Evolutionary conservation across 37 sponge, comb jelly and placozoan genomes (phyloP), one percentile per base, ranked within the genome.

Genomic region (Chondrilla cf. caribensis): DNA sequence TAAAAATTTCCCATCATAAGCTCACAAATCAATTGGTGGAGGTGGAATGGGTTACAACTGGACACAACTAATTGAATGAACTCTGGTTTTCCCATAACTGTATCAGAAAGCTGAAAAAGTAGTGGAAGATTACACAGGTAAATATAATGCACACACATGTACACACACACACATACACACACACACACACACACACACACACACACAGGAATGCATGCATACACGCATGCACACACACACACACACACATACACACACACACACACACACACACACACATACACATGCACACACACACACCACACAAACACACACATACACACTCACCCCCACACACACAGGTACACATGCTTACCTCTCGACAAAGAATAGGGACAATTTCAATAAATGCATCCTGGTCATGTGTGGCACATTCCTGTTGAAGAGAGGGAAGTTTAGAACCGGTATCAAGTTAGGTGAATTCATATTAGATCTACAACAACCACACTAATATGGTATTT

Each of bases 41-140:
- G 89, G 38, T 92, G 93, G 17, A 54, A 15, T 2, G 95, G 95
- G 42, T 90, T 88, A 58, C 88, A 79, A 37, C 86, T 86, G 1
- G 89, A 51, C 9, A 90, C 91, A 0, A 88, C 70, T 0, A 86
- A 60, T 21, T 81, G 24, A 26, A 94, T 37, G 19, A 94, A 38
- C 43, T 81, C 83, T 3, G 38, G 67, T n/a, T n/a, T 66, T 0
- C 89, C 89, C 0, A 83, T 54, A 40, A 90, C n/a, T 3, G 67
- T 79, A 5, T 71, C 68, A 26, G 58, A 51, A 64, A 90, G 88
- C 81, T 90, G 60, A 21, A 26, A 37, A 64, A 58, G 79, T 15
- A 68, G 38, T 37, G 67, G 66, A 37, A n/a, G n/a, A n/a, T n/a
- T n/a, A n/a, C n/a, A n/a, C 26, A 65, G 14, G 28, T 9, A 65